Evolutionary conservation across 1,140 invertebrate genomes (phyloP), one percentile per base, ranked within the genome.

Genomic region (Heliconius hermathena): DNA sequence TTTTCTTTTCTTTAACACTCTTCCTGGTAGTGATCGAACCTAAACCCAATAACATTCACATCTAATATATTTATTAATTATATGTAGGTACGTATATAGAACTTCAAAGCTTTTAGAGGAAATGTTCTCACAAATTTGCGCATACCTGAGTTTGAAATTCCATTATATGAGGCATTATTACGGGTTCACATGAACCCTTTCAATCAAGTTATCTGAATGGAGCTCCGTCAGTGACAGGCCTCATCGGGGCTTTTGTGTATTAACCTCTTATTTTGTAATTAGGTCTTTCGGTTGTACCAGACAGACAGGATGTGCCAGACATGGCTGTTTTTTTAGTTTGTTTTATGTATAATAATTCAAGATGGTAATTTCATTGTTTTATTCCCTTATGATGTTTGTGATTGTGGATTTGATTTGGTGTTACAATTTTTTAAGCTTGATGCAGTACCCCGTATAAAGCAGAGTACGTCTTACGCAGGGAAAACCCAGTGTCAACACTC

Each of bases 241-340:
- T 83, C 81, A 86, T 86, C 84, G 83, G 82, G 80, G 83, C 86
- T 82, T 90, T 91, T 89, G 87, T 88, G 82, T 81, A 81, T 74
- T 86, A 87, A 88, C 82, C 87, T 86, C 87, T 86, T 87, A 89
- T 89, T 88, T 78, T 87, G 86, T 92, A 91, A 89, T 90, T 90
- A 90, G 88, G 85, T 83, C 79, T 82, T 60, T 22, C 54, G 54
- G 49, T 18, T 13, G 54, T 26, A 60, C 54, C 54, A 60, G 54
- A 60, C 54, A 79, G 84, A 86, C 85, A 84, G 84, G 87, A 87
- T 91, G 85, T 83, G 16, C 20, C n/a, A 60, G 20, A 22, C n/a
- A 11, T 60, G n/a, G 8, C n/a, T 22, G 8, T n/a, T 60, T 60
- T 60, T 16, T 46, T 46, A 16, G 41, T 46, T 46, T 46, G 41